A percentile compares a stretch with the other conserved stretches of the same genome.
phyloP scores from a whole-genome alignment of 2,113 vertebrate species.

The Spea multiplicata region DNA sequence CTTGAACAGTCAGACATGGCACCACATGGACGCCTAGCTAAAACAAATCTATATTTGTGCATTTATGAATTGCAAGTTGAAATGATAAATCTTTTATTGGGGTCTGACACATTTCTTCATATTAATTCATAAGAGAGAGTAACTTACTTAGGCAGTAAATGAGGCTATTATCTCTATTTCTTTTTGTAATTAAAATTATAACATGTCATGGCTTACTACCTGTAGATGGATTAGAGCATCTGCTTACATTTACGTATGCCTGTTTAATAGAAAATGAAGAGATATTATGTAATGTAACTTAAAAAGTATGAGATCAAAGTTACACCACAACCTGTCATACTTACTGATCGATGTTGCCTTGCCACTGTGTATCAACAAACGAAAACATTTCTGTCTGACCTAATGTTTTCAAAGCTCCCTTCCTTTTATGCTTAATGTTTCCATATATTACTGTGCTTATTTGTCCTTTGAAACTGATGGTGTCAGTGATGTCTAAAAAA shows the following conservation, averaged over 20 bases:
- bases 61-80: too few species aligned
- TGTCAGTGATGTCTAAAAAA: slow-evolving; percentile 37
- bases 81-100: too few species aligned
- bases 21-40: too few species aligned
- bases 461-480: slow-evolving; percentile 39
- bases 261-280: slow-evolving; percentile 23
- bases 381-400: slow-evolving; percentile 19
- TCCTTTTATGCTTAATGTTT: slow-evolving; percentile 34
- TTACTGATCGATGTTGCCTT: slow-evolving; percentile 6
- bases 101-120: too few species aligned
- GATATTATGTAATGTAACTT: not conserved
- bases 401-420: slow-evolving; percentile 24
- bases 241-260: slow-evolving; percentile 1
- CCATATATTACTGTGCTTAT: slow-evolving; percentile 36
- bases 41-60: too few species aligned
- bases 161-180: not conserved
- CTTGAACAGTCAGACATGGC: too few species aligned
- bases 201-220: not conserved
- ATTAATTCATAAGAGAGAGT: too few species aligned
- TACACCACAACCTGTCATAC: not conserved
- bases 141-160: not conserved
- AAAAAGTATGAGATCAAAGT: slow-evolving; percentile 39
- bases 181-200: not conserved
- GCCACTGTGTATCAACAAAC: slow-evolving; percentile 24
- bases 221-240: not conserved